These are phyloP conservation scores for Alviniconcha strummeri DNA, from an alignment of 2,888 invertebrate genomes.

Conservation along the genomic window DNA sequence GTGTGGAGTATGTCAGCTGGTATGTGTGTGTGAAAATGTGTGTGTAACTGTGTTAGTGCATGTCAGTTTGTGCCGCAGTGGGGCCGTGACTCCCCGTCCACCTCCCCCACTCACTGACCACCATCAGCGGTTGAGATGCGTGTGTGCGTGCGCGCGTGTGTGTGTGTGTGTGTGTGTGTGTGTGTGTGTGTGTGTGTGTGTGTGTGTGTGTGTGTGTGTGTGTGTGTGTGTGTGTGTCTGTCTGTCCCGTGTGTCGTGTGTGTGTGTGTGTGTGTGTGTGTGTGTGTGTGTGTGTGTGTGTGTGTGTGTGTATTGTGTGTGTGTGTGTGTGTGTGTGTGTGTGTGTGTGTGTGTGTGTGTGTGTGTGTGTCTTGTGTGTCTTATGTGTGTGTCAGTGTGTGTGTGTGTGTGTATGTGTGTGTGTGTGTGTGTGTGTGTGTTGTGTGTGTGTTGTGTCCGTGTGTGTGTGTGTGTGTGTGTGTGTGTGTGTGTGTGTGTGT, in stretches of 20 bases:
- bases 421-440: not conserved
- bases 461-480: conserved; percentile 1
- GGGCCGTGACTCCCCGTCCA: too few species aligned
- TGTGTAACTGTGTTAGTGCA: not conserved
- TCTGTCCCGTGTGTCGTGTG: not conserved
- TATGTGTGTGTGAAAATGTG: not conserved
- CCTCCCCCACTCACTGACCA: too few species aligned
- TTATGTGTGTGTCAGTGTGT: too few species aligned
- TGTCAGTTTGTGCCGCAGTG: not conserved
- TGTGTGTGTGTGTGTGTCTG: not conserved
- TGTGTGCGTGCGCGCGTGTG: not conserved
- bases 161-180: not conserved
- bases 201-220: not conserved
- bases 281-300: not conserved
- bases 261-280: not conserved
- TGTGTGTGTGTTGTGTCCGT: not conserved
- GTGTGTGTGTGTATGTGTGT: too few species aligned
- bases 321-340: too few species aligned
- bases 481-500: conserved; percentile 4
- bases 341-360: too few species aligned
- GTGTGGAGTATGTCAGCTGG: not conserved
- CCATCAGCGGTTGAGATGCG: not conserved
- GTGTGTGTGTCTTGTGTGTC: too few species aligned
- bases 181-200: not conserved
- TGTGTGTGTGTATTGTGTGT: not conserved